Evolutionary conservation across 2,113 vertebrate species (phyloP).

Genomic region (Telmatochromis brichardi): DNA sequence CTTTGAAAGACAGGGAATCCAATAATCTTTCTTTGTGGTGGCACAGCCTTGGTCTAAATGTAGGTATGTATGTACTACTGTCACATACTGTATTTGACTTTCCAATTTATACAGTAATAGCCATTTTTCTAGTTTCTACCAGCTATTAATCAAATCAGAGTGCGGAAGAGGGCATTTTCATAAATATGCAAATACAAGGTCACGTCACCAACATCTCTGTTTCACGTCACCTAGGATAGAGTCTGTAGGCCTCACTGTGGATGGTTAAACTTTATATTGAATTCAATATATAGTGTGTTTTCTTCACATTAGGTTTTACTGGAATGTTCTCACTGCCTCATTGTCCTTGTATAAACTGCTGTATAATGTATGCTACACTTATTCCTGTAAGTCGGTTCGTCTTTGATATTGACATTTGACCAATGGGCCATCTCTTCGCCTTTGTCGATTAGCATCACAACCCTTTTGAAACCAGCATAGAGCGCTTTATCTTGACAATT

Average conservation of each 20-base stretch:
- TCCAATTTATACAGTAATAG: slow-evolving; percentile 53
- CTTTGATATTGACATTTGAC: slow-evolving; percentile 35
- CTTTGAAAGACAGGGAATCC: slow-evolving; percentile 22
- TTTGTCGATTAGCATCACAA: neutral
- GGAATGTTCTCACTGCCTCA: slow-evolving; percentile 38
- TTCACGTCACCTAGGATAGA: neutral
- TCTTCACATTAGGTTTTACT: slow-evolving; percentile 27
- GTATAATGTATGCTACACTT: slow-evolving; percentile 41
- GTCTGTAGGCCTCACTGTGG: slow-evolving; percentile 24
- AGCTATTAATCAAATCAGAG: slow-evolving; percentile 64
- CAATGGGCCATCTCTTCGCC: slow-evolving; percentile 18
- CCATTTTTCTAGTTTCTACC: slow-evolving; percentile 64
- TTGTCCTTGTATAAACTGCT: slow-evolving; percentile 24
- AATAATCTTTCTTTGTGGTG: slow-evolving; percentile 35
- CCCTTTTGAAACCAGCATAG: slow-evolving; percentile 59
- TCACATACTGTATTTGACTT: slow-evolving; percentile 41
- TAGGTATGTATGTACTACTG: slow-evolving; percentile 42
- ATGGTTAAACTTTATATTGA: neutral
- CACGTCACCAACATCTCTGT: slow-evolving; percentile 20
- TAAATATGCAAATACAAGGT: slow-evolving; percentile 70
- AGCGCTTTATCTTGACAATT: slow-evolving; percentile 18
- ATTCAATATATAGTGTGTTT: slow-evolving; percentile 22
- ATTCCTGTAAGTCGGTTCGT: slow-evolving; percentile 15
- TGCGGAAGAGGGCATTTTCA: slow-evolving; percentile 62
- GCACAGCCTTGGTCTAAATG: slow-evolving; percentile 38